These are phyloP conservation scores for Synchiropus splendidus DNA, from an alignment of 2,113 vertebrate genomes.

Conservation along the genomic window DNA sequence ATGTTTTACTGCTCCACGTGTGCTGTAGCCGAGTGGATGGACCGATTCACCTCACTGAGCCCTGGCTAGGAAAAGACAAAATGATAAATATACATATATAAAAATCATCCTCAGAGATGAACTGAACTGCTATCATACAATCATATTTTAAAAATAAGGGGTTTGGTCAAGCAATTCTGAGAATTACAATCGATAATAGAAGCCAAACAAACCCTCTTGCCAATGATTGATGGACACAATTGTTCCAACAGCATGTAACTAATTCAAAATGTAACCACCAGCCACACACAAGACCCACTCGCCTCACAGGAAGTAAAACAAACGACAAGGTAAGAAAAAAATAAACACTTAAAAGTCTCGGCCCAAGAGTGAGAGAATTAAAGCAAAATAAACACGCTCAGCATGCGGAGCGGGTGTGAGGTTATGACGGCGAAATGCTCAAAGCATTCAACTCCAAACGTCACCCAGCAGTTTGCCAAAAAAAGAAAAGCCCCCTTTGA, in stretches of 20 bases:
- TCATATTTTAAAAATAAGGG: too few relatives aligned
- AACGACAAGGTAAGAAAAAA: slow-evolving; percentile 46
- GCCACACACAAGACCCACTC: slow-evolving; percentile 34
- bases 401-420: slow-evolving; percentile 36
- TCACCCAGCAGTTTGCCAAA: slow-evolving; percentile 32
- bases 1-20: too few relatives aligned
- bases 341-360: slow-evolving; percentile 50
- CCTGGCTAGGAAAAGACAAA: too few relatives aligned
- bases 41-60: too few relatives aligned
- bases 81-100: too few relatives aligned
- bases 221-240: slow-evolving; percentile 24
- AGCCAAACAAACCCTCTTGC: too few relatives aligned
- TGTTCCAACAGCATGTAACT: slow-evolving; percentile 35
- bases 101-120: too few relatives aligned
- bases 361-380: slow-evolving; percentile 46
- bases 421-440: slow-evolving; percentile 46
- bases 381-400: slow-evolving; percentile 61
- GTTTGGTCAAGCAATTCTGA: too few relatives aligned
- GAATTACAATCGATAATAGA: too few relatives aligned
- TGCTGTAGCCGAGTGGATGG: too few relatives aligned
- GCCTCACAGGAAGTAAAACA: slow-evolving; percentile 52
- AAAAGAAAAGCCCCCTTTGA: slow-evolving; percentile 67
- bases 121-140: too few relatives aligned
- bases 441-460: slow-evolving; percentile 36
- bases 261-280: slow-evolving; percentile 49